A percentile compares a stretch with the other conserved stretches of the same genome.
phyloP scores from a whole-genome alignment of 2,888 invertebrate genomes.

The Belgica antarctica region DNA sequence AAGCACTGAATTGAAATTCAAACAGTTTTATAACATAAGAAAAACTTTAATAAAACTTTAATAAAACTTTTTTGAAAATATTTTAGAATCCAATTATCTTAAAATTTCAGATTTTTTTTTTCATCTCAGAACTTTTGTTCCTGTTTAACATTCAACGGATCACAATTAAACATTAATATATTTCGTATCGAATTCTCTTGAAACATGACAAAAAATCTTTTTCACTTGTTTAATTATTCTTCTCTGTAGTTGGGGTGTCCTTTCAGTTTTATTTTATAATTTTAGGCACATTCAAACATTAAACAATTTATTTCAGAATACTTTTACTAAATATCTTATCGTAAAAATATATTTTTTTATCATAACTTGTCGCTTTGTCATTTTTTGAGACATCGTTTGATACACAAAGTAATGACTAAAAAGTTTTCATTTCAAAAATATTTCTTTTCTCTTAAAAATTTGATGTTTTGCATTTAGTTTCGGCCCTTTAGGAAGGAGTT shows the following conservation, averaged over 20 bases:
- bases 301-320: neutral
- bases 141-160: constrained; percentile 8
- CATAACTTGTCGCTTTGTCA: neutral
- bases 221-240: neutral
- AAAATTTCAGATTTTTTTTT: neutral
- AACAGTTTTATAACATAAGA: neutral
- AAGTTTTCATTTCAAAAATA: no score
- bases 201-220: neutral
- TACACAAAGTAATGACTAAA: no score
- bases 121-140: neutral
- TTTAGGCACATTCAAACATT: constrained; percentile 20
- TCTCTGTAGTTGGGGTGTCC: no score
- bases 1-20: no score
- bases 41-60: neutral
- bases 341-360: constrained; percentile 4
- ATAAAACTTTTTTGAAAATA: no score
- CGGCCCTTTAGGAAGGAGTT: no score
- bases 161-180: neutral
- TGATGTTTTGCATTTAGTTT: no score
- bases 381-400: no score
- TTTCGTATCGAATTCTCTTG: neutral
- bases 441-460: no score
- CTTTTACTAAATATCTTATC: neutral
- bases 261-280: neutral
- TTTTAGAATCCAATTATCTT: constrained; percentile 2